Base-by-base conservation (phyloP, 2,113 vertebrate species). In the Zosterops pallidus region DNA sequence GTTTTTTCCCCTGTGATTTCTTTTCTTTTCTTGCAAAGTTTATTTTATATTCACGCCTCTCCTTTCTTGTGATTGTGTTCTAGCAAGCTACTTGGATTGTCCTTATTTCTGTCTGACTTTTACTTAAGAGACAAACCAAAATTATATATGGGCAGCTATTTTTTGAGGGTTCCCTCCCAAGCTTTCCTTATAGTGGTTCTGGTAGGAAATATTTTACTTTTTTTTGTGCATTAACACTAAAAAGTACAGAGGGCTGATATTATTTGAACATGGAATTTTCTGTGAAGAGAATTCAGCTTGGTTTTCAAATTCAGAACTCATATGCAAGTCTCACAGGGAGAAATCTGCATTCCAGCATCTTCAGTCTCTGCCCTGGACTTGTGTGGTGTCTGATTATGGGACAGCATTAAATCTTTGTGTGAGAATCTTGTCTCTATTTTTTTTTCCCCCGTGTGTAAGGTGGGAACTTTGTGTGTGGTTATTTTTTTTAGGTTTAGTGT, bases 361-460 rank as follows among this genome's bases (percentile, higher is more conserved):
- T 31, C 46, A 76, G 5, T 5, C 19, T 67, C 14, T 81, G 46
- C 47, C 41, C 7, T 70, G 37, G 24, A 41, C 3, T 67, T 67
- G 23, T 70, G 41, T 49, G 24, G 19, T 75, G 11, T 52, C 23
- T 82, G 18, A 4, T 56, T 49, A n/a, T 49, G n/a, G 46, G n/a
- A 25, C 18, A 79, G 24, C 28, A 14, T 41, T 62, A 59, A 70
- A 90, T 20, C 9, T 46, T 67, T 50, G 10, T 78, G 35, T 71
- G 44, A 31, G 10, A 3, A 2, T 16, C 3, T 50, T 12, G 5
- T n/a, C 47, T n/a, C 47, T 53, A 26, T 9, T 2, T 49, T 31
- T 11, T 7, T 2, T 9, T 6, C 17, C 3, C 39, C 5, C 12
- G 2, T 3, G 5, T 16, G 4, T 62, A 20, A 29, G 4, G 9